These are phyloP conservation scores for Craseonycteris thonglongyai DNA, from an alignment of 2,113 vertebrate species.

Conservation along the genomic window DNA sequence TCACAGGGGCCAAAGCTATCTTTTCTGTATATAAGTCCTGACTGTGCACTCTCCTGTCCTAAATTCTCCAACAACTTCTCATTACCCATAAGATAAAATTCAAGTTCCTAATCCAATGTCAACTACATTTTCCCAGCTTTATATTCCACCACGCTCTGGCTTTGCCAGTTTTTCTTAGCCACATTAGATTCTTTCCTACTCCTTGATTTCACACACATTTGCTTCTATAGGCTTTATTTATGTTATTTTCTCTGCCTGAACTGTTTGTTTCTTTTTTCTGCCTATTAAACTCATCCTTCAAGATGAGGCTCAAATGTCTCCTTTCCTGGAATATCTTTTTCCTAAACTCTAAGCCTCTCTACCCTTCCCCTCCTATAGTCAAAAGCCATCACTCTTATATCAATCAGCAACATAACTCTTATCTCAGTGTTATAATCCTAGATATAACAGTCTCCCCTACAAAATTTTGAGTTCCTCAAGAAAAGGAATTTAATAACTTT, in stretches of 20 bases:
- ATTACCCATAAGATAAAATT: not conserved
- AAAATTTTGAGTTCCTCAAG: not conserved
- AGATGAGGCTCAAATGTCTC: not conserved
- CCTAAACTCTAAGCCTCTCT: not conserved
- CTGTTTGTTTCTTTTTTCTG: not conserved
- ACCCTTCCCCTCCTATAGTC: not conserved
- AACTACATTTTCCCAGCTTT: not conserved
- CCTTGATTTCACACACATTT: not conserved
- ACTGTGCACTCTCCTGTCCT: not conserved
- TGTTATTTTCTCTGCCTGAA: not conserved
- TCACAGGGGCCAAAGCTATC: not conserved
- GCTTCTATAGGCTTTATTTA: not conserved
- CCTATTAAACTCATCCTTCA: not conserved
- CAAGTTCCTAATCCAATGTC: not conserved
- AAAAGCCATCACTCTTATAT: not conserved
- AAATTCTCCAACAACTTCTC: not conserved
- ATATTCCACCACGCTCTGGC: not conserved
- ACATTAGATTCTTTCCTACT: not conserved
- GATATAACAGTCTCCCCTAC: not conserved
- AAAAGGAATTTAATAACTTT: slow-evolving; percentile 8
- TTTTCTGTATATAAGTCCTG: not conserved
- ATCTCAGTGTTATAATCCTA: not conserved
- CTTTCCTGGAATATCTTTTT: not conserved
- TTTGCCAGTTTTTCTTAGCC: not conserved
- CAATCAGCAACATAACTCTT: slow-evolving; percentile 2